Evolutionary conservation across 2,888 invertebrate species (phyloP).

Genomic region (Drosophila differens): DNA sequence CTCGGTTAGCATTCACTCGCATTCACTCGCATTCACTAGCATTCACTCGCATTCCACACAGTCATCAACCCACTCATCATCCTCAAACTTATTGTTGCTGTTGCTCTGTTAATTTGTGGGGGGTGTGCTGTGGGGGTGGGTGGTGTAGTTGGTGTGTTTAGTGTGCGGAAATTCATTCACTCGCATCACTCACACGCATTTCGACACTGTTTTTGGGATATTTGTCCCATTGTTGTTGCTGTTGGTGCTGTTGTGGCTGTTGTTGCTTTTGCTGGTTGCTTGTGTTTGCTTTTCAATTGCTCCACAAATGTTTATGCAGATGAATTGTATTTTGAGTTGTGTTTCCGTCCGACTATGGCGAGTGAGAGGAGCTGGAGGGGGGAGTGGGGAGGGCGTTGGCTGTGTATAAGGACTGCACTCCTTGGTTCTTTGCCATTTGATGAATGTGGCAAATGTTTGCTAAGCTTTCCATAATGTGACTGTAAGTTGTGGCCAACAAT

Average conservation of each 20-base stretch:
- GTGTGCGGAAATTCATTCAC: constrained; percentile 44
- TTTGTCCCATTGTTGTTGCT: constrained; percentile 30
- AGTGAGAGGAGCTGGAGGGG: not conserved
- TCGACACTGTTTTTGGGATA: constrained; percentile 43
- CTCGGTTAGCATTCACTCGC: constrained; percentile 3
- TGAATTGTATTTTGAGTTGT: constrained; percentile 79
- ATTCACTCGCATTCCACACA: not conserved
- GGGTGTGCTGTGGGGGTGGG: not conserved
- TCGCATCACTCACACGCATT: constrained; percentile 55
- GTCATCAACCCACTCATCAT: constrained; percentile 10
- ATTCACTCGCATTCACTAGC: no score
- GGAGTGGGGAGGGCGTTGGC: not conserved
- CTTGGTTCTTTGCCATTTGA: constrained; percentile 57
- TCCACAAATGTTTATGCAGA: constrained; percentile 80
- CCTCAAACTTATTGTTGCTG: constrained; percentile 26
- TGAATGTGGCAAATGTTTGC: constrained; percentile 71
- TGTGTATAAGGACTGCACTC: constrained; percentile 25
- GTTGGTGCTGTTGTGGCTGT: constrained; percentile 33
- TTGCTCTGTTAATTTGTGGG: constrained; percentile 53
- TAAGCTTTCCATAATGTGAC: constrained; percentile 64
- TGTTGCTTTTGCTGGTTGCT: constrained; percentile 34
- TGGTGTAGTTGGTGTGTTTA: constrained; percentile 3
- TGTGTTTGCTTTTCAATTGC: constrained; percentile 77
- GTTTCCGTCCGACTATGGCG: constrained; percentile 62
- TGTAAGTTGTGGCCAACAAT: constrained; percentile 48